phyloP scores from a whole-genome alignment of 2,113 vertebrate species.

The Upupa epops region DNA sequence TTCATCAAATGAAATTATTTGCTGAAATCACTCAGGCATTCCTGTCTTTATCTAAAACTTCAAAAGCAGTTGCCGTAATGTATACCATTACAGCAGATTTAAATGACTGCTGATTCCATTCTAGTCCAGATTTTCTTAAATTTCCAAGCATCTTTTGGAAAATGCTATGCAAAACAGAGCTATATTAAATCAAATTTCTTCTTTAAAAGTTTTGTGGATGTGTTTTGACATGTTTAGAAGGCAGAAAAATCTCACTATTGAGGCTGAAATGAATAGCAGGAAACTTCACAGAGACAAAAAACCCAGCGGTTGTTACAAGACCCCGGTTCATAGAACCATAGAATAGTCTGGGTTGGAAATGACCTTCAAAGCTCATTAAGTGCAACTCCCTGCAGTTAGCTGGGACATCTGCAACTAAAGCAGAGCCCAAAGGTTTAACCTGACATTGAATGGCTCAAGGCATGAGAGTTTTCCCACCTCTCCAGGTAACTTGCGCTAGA shows the following conservation, averaged over 20 bases:
- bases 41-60: neutral
- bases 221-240: neutral
- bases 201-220: neutral
- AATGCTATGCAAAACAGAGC: neutral
- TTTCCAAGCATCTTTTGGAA: neutral
- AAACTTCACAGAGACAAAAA: neutral
- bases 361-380: no score
- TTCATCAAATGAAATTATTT: conserved; percentile 32
- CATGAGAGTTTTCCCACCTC: no score
- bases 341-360: no score
- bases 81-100: neutral
- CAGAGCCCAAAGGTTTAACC: no score
- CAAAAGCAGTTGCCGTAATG: neutral
- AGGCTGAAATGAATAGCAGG: neutral
- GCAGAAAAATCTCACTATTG: neutral
- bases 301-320: neutral
- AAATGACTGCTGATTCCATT: neutral
- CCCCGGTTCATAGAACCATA: neutral
- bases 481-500: no score
- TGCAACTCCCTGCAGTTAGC: no score
- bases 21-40: neutral
- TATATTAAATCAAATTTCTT: neutral
- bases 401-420: neutral
- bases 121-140: neutral
- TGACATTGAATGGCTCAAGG: no score